Conservation (phyloP, 2,113 vertebrate genomes). For the Gracilinanus agilis region DNA sequence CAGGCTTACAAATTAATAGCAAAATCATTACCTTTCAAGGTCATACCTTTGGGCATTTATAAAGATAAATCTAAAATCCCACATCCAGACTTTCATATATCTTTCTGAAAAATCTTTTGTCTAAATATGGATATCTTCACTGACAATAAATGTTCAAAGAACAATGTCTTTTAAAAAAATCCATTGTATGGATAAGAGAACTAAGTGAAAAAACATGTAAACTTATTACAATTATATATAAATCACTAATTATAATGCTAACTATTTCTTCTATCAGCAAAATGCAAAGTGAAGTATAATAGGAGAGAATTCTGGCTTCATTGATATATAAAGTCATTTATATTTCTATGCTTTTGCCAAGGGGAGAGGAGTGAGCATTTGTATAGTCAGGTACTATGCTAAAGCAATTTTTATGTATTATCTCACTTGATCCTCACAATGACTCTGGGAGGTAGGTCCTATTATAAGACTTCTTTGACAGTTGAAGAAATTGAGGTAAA, state of each 20-base stretch:
- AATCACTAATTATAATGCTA: background rate
- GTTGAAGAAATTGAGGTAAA: background rate
- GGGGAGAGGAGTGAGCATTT: background rate
- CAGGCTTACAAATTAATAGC: conserved; percentile 5
- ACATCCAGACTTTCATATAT: conserved; percentile 28
- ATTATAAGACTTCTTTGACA: background rate
- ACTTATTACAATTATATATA: background rate
- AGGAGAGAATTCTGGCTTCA: background rate
- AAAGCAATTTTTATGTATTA: background rate
- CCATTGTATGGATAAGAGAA: background rate
- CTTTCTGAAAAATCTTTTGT: conserved; percentile 15
- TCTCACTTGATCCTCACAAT: background rate
- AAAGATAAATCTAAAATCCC: background rate
- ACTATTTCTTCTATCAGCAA: background rate
- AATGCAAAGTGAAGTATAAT: background rate
- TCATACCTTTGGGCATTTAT: conserved; percentile 12
- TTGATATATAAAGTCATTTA: background rate
- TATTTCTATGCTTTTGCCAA: background rate
- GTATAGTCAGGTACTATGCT: background rate
- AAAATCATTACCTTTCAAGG: conserved; percentile 27
- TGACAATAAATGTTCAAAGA: background rate
- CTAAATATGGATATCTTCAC: background rate
- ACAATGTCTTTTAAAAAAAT: background rate
- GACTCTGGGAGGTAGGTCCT: background rate
- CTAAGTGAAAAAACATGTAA: background rate